Conservation (phyloP, 2,113 vertebrate species). For the Agapornis roseicollis region DNA sequence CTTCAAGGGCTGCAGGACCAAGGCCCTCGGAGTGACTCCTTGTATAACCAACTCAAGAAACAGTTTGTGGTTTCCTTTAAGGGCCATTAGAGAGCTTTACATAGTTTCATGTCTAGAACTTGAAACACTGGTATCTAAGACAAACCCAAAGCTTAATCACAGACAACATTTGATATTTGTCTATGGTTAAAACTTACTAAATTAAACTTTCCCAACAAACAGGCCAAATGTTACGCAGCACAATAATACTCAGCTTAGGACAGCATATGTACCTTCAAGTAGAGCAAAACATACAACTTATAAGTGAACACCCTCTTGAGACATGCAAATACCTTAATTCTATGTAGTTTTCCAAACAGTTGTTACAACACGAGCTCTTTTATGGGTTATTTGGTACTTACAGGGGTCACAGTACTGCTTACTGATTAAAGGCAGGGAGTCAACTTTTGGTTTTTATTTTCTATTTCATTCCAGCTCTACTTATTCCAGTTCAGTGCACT, state of each 20-base stretch:
- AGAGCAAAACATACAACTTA: background rate
- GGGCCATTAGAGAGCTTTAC: constrained; percentile 10
- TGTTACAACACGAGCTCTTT: background rate
- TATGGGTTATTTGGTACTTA: background rate
- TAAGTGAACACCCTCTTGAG: background rate
- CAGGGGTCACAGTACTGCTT: background rate
- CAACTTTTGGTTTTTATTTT: background rate
- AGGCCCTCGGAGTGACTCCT: background rate
- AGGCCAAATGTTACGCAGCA: background rate
- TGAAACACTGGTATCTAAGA: background rate
- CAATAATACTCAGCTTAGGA: background rate
- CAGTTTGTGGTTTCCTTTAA: constrained; percentile 54
- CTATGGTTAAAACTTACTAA: background rate
- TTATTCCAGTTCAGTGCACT: background rate
- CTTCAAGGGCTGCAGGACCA: background rate
- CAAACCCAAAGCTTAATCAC: background rate
- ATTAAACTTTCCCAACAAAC: background rate
- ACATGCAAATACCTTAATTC: constrained; percentile 9
- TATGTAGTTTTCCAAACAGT: background rate
- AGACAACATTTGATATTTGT: background rate
- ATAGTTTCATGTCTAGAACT: constrained; percentile 53
- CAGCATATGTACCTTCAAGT: background rate
- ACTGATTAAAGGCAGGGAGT: background rate
- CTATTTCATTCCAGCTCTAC: background rate
- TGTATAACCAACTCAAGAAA: constrained; percentile 1